phyloP scores from a whole-genome alignment of 2,888 invertebrate species.

The Noctua fimbriata region DNA sequence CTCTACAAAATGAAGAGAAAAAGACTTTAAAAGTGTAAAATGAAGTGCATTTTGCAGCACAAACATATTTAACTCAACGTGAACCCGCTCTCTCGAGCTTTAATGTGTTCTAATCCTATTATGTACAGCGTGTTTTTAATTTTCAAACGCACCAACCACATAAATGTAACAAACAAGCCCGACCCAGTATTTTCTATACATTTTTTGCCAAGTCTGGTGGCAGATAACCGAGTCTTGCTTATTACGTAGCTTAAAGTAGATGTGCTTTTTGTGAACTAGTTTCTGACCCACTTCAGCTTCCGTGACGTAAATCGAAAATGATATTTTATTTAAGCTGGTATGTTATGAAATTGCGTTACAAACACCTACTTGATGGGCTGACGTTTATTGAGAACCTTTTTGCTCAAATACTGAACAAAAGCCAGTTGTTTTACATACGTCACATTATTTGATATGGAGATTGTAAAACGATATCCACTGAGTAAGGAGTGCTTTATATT shows the following conservation, averaged over 20 bases:
- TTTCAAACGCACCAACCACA: slow-evolving; percentile 33
- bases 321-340: slow-evolving; percentile 56
- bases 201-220: slow-evolving; percentile 57
- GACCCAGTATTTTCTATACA: slow-evolving; percentile 55
- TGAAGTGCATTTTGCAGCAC: slow-evolving; percentile 33
- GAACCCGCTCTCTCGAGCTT: slow-evolving; percentile 26
- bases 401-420: slow-evolving; percentile 9
- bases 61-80: slow-evolving; percentile 44
- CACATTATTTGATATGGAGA: not conserved
- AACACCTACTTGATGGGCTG: slow-evolving; percentile 49
- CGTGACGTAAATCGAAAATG: slow-evolving; percentile 64
- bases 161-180: slow-evolving; percentile 37
- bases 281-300: slow-evolving; percentile 67
- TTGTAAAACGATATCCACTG: not conserved
- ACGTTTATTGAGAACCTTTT: slow-evolving; percentile 56
- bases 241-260: slow-evolving; percentile 57
- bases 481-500: not conserved
- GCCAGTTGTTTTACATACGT: slow-evolving; percentile 2
- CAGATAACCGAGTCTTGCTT: slow-evolving; percentile 58
- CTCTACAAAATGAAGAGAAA: not conserved
- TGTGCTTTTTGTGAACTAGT: slow-evolving; percentile 62
- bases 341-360: slow-evolving; percentile 54
- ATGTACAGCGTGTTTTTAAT: slow-evolving; percentile 47
- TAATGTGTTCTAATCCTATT: slow-evolving; percentile 42
- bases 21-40: not conserved